Evolutionary conservation across 2,113 vertebrate species (phyloP).

Genomic region (Thryonomys swinderianus): DNA sequence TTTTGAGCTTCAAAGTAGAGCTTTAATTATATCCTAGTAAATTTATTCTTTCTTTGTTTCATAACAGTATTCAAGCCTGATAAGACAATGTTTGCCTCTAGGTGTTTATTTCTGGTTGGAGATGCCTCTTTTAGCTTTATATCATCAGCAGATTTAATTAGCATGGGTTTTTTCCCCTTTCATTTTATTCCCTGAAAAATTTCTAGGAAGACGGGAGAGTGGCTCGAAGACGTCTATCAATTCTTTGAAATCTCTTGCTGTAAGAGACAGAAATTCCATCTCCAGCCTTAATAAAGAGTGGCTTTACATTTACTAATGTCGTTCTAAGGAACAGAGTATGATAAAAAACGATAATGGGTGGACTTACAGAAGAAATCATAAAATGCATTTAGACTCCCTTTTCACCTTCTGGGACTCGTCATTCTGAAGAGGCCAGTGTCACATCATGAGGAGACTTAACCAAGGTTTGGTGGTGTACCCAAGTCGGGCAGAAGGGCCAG

Average conservation of each 20-base stretch:
- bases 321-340: background rate
- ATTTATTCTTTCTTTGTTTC: slow-evolving; percentile 51
- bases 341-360: background rate
- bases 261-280: background rate
- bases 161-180: slow-evolving; percentile 33
- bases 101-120: slow-evolving; percentile 12
- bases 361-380: background rate
- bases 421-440: background rate
- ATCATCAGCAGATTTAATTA: slow-evolving; percentile 41
- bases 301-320: background rate
- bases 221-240: slow-evolving; percentile 7
- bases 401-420: background rate
- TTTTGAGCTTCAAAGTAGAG: slow-evolving; percentile 42
- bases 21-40: slow-evolving; percentile 35
- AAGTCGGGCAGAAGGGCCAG: background rate
- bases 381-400: background rate
- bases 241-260: slow-evolving; percentile 2
- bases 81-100: slow-evolving; percentile 40
- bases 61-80: slow-evolving; percentile 30
- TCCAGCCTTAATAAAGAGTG: background rate
- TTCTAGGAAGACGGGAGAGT: background rate
- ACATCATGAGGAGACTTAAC: background rate
- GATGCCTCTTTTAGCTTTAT: slow-evolving; percentile 18
- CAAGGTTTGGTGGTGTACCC: background rate
- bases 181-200: slow-evolving; percentile 6